Percentiles rank a stretch among this genome's conserved stretches.
Conservation (phyloP, 2,113 vertebrate species). For the Cygnus buccinator region DNA sequence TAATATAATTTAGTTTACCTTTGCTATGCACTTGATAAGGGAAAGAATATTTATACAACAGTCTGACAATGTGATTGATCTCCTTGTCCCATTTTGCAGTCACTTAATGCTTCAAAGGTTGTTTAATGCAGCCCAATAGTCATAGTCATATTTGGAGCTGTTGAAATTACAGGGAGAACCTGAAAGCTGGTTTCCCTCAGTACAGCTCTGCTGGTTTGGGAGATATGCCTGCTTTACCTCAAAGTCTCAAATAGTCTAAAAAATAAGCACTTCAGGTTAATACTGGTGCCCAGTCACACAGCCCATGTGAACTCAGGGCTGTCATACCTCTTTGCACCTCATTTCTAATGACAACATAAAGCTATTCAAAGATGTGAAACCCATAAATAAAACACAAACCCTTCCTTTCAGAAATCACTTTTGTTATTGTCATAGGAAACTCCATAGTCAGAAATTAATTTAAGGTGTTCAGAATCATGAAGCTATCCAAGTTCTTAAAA, state of each 20-base stretch:
- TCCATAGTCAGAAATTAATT: not conserved
- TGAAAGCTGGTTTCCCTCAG: not conserved
- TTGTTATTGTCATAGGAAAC: not conserved
- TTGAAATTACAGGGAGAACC: not conserved
- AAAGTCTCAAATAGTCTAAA: not conserved
- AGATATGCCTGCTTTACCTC: not conserved
- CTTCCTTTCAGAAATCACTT: not conserved
- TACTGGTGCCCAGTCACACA: not conserved
- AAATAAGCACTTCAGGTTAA: not conserved
- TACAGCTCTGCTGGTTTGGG: not conserved
- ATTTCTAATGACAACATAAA: not conserved
- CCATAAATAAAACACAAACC: not conserved
- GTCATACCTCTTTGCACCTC: not conserved
- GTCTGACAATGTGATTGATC: not conserved
- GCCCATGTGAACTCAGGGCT: not conserved
- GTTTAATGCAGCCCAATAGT: not conserved
- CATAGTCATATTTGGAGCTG: not conserved
- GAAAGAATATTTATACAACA: not conserved
- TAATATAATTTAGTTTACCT: not conserved
- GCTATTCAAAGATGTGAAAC: not conserved
- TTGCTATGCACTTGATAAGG: not conserved
- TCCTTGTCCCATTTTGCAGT: not conserved
- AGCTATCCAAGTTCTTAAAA: not conserved
- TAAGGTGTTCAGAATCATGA: not conserved
- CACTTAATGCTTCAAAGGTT: not conserved